Conservation (phyloP, 2,888 invertebrate species). For the Hermodice carunculata region DNA sequence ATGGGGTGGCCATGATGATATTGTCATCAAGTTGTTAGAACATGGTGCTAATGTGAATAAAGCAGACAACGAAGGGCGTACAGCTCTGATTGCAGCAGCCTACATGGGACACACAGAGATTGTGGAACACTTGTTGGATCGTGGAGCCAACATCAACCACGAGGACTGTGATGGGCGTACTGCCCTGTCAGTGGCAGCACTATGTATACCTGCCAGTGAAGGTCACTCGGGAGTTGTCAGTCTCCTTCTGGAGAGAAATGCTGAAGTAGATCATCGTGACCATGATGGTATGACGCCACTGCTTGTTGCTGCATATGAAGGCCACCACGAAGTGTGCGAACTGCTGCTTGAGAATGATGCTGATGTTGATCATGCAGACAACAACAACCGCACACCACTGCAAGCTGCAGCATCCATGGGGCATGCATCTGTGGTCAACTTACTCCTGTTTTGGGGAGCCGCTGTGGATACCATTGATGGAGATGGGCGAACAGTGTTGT, state of each 20-base stretch:
- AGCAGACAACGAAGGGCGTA: conserved; percentile 71
- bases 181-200: conserved; percentile 78
- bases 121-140: conserved; percentile 71
- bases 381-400: conserved; percentile 61
- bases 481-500: conserved; percentile 87
- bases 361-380: conserved; percentile 89
- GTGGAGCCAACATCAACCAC: conserved; percentile 71
- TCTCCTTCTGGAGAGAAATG: conserved; percentile 63
- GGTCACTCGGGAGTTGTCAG: conserved; percentile 67
- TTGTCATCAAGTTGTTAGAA: conserved; percentile 74
- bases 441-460: conserved; percentile 94
- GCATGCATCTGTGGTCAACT: conserved; percentile 86
- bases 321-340: conserved; percentile 78
- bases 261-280: conserved; percentile 67
- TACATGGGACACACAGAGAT: conserved; percentile 79
- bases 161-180: conserved; percentile 94
- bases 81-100: conserved; percentile 75
- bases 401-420: conserved; percentile 87
- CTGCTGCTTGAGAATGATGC: conserved; percentile 91
- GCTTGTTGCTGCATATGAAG: conserved; percentile 69
- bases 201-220: conserved; percentile 71
- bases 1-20: conserved; percentile 72
- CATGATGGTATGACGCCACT: conserved; percentile 69
- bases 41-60: conserved; percentile 72
- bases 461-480: conserved; percentile 95